Evolutionary conservation across 2,797 vertebrate species (phyloP).

Genomic region (Rhinophrynus dorsalis): DNA sequence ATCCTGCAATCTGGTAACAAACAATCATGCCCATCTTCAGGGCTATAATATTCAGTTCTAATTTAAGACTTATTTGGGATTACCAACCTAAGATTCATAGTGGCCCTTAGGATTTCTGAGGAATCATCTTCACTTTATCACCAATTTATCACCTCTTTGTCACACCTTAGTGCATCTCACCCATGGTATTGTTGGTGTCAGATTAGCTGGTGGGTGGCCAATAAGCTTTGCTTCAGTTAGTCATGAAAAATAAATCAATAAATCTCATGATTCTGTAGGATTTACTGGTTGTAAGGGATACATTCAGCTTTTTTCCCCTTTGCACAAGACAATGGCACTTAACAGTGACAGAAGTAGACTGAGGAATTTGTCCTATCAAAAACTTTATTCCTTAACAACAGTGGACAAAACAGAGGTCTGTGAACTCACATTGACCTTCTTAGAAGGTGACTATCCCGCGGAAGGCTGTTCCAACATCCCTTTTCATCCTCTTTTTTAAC

Average conservation of each 20-base stretch:
- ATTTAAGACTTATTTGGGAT: no score
- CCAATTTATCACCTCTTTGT: no score
- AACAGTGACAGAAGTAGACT: neutral
- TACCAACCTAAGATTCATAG: no score
- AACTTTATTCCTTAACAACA: constrained; percentile 9
- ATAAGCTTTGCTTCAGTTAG: neutral
- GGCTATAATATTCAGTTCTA: no score
- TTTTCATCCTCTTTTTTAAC: neutral
- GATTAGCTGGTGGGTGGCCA: neutral
- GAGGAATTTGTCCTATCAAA: constrained; percentile 7
- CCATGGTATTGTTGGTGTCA: neutral
- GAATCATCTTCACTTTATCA: no score
- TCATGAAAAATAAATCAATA: neutral
- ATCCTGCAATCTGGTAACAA: no score
- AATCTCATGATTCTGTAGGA: neutral
- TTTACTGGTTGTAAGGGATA: neutral
- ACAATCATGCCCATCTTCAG: no score
- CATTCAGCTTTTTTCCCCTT: neutral
- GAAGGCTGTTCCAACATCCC: neutral
- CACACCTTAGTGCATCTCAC: no score
- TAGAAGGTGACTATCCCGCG: neutral
- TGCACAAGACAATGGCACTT: neutral
- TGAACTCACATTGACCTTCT: constrained; percentile 7
- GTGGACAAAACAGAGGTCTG: neutral
- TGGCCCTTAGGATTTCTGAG: no score